These are phyloP conservation scores for Agapetus fuscipes DNA, from an alignment of 2,888 invertebrate species.

Conservation along the genomic window DNA sequence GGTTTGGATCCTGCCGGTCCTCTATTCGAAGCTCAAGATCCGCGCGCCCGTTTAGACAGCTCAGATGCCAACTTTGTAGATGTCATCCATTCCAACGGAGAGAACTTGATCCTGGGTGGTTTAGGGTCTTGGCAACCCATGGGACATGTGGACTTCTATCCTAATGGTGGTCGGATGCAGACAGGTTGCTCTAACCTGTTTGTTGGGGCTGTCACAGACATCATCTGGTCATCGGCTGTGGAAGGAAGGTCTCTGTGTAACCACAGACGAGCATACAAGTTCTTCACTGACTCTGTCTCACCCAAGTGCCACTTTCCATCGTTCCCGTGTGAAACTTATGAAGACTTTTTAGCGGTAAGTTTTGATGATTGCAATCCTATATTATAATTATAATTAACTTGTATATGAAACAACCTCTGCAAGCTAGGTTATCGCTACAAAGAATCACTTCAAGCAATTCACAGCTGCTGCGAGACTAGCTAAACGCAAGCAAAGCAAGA, in stretches of 20 bases:
- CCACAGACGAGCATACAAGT: slow-evolving; percentile 86
- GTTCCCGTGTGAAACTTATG: slow-evolving; percentile 78
- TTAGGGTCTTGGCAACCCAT: slow-evolving; percentile 84
- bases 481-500: too few relatives aligned
- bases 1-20: slow-evolving; percentile 88
- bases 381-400: too few relatives aligned
- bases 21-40: slow-evolving; percentile 82
- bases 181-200: slow-evolving; percentile 89
- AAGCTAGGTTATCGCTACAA: too few relatives aligned
- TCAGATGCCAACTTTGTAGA: slow-evolving; percentile 83
- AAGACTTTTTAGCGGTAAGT: slow-evolving; percentile 60
- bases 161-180: slow-evolving; percentile 86
- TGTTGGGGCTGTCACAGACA: slow-evolving; percentile 82
- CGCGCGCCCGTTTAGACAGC: slow-evolving; percentile 72
- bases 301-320: slow-evolving; percentile 87
- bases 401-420: background rate
- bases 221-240: slow-evolving; percentile 75
- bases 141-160: slow-evolving; percentile 88
- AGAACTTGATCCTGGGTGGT: slow-evolving; percentile 83
- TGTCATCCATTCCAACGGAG: slow-evolving; percentile 89
- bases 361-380: too few relatives aligned
- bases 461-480: too few relatives aligned
- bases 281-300: slow-evolving; percentile 90
- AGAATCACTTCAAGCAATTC: too few relatives aligned
- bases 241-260: slow-evolving; percentile 88